Evolutionary conservation across 2,888 invertebrate species (phyloP).

Genomic region (Phragmatobia fuliginosa): DNA sequence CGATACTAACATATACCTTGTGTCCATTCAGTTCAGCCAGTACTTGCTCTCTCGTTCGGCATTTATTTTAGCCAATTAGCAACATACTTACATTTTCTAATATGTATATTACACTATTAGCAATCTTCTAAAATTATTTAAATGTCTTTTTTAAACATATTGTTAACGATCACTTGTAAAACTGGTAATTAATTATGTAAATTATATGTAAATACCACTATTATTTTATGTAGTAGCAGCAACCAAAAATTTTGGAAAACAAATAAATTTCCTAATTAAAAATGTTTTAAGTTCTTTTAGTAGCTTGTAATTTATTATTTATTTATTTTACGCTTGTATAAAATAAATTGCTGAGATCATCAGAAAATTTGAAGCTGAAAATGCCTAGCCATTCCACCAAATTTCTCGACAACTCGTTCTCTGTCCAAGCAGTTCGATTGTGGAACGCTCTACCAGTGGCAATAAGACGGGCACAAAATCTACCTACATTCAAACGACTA

Average conservation of each 20-base stretch:
- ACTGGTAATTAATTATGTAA: constrained; percentile 46
- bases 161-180: constrained; percentile 32
- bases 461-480: too few relatives aligned
- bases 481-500: too few relatives aligned
- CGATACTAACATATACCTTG: too few relatives aligned
- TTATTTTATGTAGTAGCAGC: constrained; percentile 1
- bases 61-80: not conserved
- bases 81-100: not conserved
- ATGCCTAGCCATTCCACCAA: too few relatives aligned
- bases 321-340: constrained; percentile 5
- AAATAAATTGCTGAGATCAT: too few relatives aligned
- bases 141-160: constrained; percentile 28
- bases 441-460: too few relatives aligned
- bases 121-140: constrained; percentile 10
- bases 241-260: not conserved
- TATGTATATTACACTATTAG: constrained; percentile 2
- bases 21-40: not conserved
- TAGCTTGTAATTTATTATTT: not conserved
- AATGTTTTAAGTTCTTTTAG: not conserved
- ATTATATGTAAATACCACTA: constrained; percentile 20
- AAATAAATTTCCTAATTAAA: constrained; percentile 10
- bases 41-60: not conserved
- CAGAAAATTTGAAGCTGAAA: too few relatives aligned
- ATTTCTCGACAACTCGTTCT: too few relatives aligned
- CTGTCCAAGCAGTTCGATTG: too few relatives aligned